Percentiles rank a stretch among this genome's conserved stretches.
Conservation (phyloP, 2,797 vertebrate genomes). For the Aldrovandia affinis region DNA sequence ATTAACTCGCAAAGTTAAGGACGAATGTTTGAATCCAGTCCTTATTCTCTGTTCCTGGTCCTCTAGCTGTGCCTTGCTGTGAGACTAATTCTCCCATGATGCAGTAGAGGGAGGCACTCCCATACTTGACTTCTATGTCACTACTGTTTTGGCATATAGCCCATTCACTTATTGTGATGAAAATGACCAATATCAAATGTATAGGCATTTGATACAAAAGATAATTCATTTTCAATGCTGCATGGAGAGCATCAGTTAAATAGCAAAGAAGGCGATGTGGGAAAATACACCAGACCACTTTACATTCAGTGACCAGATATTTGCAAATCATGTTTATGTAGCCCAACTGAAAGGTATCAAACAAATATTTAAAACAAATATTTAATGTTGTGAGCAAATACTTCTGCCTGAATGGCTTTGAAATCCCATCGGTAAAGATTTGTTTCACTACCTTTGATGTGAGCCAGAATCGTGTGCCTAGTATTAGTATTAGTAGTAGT, state of each 20-base stretch:
- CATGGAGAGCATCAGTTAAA: background rate
- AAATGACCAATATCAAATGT: background rate
- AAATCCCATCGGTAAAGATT: background rate
- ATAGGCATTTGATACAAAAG: background rate
- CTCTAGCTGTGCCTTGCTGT: no score
- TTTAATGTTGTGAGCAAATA: background rate
- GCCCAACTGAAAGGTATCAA: background rate
- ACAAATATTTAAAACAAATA: background rate
- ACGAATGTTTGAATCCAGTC: no score
- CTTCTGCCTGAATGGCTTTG: background rate
- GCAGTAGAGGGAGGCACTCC: no score
- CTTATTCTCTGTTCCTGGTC: no score
- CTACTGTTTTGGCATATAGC: no score
- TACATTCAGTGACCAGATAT: background rate
- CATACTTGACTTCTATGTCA: no score
- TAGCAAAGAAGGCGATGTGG: background rate
- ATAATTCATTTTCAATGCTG: background rate
- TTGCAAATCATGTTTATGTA: background rate
- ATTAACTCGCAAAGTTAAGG: no score
- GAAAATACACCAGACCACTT: background rate
- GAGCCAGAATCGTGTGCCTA: background rate
- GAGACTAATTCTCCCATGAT: no score
- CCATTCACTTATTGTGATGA: background rate
- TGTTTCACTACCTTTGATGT: no score
- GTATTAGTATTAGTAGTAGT: conserved; percentile 20